Base-by-base conservation (phyloP, 1,140 invertebrate genomes). In the Solen grandis region DNA sequence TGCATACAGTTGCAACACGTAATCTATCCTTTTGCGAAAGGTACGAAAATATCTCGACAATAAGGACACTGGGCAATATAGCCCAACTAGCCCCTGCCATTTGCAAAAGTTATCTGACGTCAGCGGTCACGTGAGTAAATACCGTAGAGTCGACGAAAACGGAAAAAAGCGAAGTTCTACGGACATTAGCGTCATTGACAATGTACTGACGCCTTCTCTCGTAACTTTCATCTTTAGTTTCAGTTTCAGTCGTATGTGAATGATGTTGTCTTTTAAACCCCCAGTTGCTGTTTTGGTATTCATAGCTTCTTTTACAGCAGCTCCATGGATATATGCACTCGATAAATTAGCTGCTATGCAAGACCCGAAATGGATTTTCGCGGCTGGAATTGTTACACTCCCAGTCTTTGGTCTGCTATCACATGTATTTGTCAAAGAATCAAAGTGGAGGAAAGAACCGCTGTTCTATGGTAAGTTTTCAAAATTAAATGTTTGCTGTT, bases 41-140 rank as follows among this genome's bases (percentile, higher is more conserved):
- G 88, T 94, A 94, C 27, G 93, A 94, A 88, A 94, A 94, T 83
- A 95, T 93, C 89, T 95, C 94, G 50, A 94, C 92, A 82, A 95
- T 92, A 82, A 94, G 93, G 74, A 95, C 93, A 88, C 93, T 94
- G 78, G 94, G 94, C 82, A 95, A 89, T 85, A 92, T 93, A 36
- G 82, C 87, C 90, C 90, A 91, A 81, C 86, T 86, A 74, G 81
- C 84, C 83, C 86, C 89, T 86, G 90, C 90, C 90, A 91, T 88
- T 86, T 89, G 68, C 60, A 29, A 77, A 50, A 62, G 14, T 86
- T 81, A 76, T 70, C 75, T 88, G 85, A 87, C 85, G 86, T 87
- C 75, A 82, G 4, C 73, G 5, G 57, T 87, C 79, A 84, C 83
- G 77, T 84, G 83, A 77, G 27, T 27, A 60, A 4, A n/a, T n/a